A percentile compares a stretch with the other conserved stretches of the same genome.
Conservation (phyloP, 2,113 vertebrate species). For the Cygnus atratus region DNA sequence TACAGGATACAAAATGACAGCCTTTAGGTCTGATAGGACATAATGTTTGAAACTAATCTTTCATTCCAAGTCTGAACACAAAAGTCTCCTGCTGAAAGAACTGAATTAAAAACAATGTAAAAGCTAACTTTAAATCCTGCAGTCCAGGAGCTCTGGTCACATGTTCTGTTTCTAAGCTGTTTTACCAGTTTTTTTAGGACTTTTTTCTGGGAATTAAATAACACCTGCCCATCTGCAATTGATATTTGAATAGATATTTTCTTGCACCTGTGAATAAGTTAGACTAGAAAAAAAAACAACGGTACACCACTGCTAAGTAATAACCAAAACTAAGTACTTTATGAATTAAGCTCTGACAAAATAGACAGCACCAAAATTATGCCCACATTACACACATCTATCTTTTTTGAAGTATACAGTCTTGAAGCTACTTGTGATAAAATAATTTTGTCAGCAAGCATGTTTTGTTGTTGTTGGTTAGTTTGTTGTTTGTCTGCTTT, state of each 20-base stretch:
- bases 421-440: background rate
- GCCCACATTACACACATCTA: background rate
- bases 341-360: background rate
- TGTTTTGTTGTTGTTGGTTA: background rate
- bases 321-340: background rate
- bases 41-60: background rate
- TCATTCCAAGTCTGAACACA: background rate
- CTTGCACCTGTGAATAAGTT: background rate
- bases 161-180: constrained; percentile 4
- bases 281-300: background rate
- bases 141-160: constrained; percentile 8
- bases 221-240: background rate
- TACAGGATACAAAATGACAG: background rate
- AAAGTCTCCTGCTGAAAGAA: background rate
- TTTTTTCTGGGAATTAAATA: background rate
- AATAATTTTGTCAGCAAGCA: background rate
- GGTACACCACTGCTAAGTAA: background rate
- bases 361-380: background rate
- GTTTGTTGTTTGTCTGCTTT: too few species aligned
- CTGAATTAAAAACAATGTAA: constrained; percentile 18
- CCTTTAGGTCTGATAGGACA: background rate
- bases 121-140: constrained; percentile 28
- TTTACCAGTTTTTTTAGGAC: background rate
- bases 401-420: background rate
- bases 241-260: background rate